Base-by-base conservation (phyloP, 2,113 vertebrate genomes). In the Forbesichthys papilliferus region DNA sequence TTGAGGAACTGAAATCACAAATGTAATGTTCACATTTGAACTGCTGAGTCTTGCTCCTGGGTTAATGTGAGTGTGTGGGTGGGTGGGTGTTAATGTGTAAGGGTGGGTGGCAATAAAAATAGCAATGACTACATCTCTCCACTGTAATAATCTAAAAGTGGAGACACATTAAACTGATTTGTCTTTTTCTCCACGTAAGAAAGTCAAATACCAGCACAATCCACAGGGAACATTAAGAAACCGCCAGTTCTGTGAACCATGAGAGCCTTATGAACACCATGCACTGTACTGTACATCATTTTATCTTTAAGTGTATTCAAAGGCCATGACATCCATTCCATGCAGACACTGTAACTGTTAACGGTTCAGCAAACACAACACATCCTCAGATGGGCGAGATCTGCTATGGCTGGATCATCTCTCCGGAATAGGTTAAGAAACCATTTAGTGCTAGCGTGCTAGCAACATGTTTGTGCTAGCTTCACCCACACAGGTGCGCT, bases 61-160 rank as follows among this genome's bases (percentile, higher is more conserved):
- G 77, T 69, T 80, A 72, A 64, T 62, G 34, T 68, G 55, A 48
- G 55, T 75, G 10, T 48, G 48, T 54, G 16, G 63, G 36, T 68
- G 33, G 70, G 46, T 77, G 73, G 68, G 63, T 70, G 46, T 4
- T 9, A 27, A 18, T 55, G 56, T 58, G 56, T 34, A 27, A 9
- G 56, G 55, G 73, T 71, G 64, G 76, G 69, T 77, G 62, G 87
- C 78, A 82, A 83, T 78, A 86, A 86, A 87, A 46, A 72, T 75
- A 71, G 74, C 75, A 75, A 78, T 91, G 88, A 91, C 89, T 84
- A 69, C 62, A 79, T 85, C 76, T 82, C 84, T 87, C 87, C 88
- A 89, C 86, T 79, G 85, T 86, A 84, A 88, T 83, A 73, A 80
- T 81, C 78, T 69, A 79, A 86, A 89, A 82, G 81, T 77, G 75